Conservation (phyloP, 1,140 invertebrate species). For the Apis dorsata region DNA sequence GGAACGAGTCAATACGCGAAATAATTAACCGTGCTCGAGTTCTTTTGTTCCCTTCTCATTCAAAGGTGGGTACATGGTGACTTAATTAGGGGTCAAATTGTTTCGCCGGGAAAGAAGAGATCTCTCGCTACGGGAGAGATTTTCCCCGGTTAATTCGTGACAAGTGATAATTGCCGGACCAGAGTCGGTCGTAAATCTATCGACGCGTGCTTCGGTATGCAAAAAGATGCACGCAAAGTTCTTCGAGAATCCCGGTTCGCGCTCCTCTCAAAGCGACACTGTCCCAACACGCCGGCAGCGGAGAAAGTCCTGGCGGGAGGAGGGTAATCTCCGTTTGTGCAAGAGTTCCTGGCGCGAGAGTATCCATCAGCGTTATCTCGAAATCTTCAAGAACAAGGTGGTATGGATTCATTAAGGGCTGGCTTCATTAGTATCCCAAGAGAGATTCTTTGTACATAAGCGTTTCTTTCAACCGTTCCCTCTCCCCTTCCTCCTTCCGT, state of each 20-base stretch:
- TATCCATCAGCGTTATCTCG: slow-evolving; percentile 69
- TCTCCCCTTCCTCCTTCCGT: background rate
- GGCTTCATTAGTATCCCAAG: slow-evolving; percentile 68
- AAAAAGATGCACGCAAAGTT: slow-evolving; percentile 19
- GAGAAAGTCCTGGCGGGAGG: slow-evolving; percentile 33
- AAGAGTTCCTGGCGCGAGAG: slow-evolving; percentile 45
- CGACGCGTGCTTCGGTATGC: slow-evolving; percentile 29
- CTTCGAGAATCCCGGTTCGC: background rate
- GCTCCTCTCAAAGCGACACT: slow-evolving; percentile 15
- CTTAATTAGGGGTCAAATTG: slow-evolving; percentile 35
- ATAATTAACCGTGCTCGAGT: background rate
- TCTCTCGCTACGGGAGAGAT: background rate
- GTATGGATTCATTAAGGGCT: slow-evolving; percentile 70
- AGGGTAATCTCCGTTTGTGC: slow-evolving; percentile 44
- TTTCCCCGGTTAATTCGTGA: slow-evolving; percentile 36
- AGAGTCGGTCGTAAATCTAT: slow-evolving; percentile 47
- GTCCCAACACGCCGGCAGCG: background rate
- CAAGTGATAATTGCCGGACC: slow-evolving; percentile 42
- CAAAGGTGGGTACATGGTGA: background rate
- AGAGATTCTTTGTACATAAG: slow-evolving; percentile 33
- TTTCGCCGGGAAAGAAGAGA: background rate
- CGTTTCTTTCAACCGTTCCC: slow-evolving; percentile 24
- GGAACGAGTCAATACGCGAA: background rate
- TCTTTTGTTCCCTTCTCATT: background rate
- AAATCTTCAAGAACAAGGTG: slow-evolving; percentile 57